Evolutionary conservation across 2,888 invertebrate genomes (phyloP), one percentile per base, ranked within the genome.

Genomic region (Tuberolachnus salignus): DNA sequence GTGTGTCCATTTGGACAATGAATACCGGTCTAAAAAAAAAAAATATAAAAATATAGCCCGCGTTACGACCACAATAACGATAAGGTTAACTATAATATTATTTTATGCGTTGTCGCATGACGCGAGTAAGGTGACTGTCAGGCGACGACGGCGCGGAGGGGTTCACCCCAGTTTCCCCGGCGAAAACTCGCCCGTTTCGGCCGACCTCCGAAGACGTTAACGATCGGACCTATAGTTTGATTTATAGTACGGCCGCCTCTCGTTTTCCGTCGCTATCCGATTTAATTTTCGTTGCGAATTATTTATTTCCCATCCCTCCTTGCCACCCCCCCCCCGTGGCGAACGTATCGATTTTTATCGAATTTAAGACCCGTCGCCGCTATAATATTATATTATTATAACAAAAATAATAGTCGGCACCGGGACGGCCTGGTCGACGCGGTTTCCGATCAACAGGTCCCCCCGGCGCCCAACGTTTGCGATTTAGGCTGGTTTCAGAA

Each of bases 241-340:
- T 75, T 75, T 75, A 66, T 55, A n/a, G n/a, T n/a, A n/a, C n/a
- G n/a, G n/a, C n/a, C 14, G 64, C 57, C 34, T 34, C 34, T 11
- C 64, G 44, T 75, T 66, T 46, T 46, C 55, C 44, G 57, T 55
- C 42, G 23, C 44, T 46, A 57, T 66, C 66, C 75, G 55, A 75
- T 75, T 75, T 75, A 53, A 75, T 75, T 75, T 66, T 75, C 66
- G 26, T 53, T 44, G 46, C 66, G 75, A 75, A 66, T 75, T 66
- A 75, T 75, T 66, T 75, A 75, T 66, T 55, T 75, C 34, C 10
- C n/a, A n/a, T n/a, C n/a, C n/a, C n/a, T n/a, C n/a, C n/a, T n/a
- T n/a, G n/a, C n/a, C n/a, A n/a, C 8, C 10, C 46, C 14, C 4
- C 11, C 1, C 9, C 46, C 26, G n/a, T 51, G 16, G 16, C 21